A percentile compares a stretch with the other conserved stretches of the same genome.
Conservation (phyloP, 2,113 vertebrate species). For the Channa maculata region DNA sequence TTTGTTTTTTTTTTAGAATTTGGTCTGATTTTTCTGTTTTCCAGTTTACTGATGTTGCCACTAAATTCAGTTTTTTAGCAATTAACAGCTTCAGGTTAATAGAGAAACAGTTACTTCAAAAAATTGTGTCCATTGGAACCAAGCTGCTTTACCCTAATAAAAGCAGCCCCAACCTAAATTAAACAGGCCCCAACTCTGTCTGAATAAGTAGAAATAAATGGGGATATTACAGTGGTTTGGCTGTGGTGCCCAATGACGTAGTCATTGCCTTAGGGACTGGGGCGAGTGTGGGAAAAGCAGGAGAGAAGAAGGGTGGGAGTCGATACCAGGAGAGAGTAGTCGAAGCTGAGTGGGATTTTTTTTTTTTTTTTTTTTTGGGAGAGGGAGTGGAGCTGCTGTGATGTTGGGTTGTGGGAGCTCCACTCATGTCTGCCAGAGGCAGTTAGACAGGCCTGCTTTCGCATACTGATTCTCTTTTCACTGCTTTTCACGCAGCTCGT, state of each 20-base stretch:
- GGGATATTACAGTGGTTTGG: slow-evolving; percentile 79
- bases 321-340: slow-evolving; percentile 69
- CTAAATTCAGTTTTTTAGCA: slow-evolving; percentile 8
- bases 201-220: slow-evolving; percentile 74
- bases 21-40: slow-evolving; percentile 29
- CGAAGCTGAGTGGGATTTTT: slow-evolving; percentile 60
- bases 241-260: slow-evolving; percentile 73
- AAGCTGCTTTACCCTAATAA: slow-evolving; percentile 55
- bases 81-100: not conserved
- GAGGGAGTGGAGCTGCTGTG: slow-evolving; percentile 70
- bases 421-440: slow-evolving; percentile 54
- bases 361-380: slow-evolving; percentile 35
- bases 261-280: slow-evolving; percentile 72
- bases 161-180: slow-evolving; percentile 67
- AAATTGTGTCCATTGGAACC: slow-evolving; percentile 40
- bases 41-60: slow-evolving; percentile 12
- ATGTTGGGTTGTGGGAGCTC: slow-evolving; percentile 75
- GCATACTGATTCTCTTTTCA: slow-evolving; percentile 68
- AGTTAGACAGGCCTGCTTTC: slow-evolving; percentile 48
- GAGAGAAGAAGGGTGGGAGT: slow-evolving; percentile 76
- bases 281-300: slow-evolving; percentile 82
- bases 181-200: slow-evolving; percentile 61
- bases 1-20: not conserved
- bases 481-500: slow-evolving; percentile 13
- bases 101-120: slow-evolving; percentile 16